Conservation (phyloP, 2,797 vertebrate species). For the Trichosurus vulpecula region DNA sequence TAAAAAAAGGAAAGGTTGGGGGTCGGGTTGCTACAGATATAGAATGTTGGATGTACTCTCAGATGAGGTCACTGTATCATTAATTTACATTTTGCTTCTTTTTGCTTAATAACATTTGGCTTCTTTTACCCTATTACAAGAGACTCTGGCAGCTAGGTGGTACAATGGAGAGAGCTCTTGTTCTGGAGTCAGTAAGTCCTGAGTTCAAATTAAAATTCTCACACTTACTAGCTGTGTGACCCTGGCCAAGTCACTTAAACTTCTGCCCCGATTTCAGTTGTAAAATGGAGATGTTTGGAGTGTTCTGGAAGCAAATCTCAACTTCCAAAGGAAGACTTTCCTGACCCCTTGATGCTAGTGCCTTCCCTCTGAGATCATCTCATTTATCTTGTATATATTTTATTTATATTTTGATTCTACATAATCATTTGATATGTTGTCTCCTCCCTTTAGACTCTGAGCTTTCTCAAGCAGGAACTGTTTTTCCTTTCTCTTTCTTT, state of each 20-base stretch:
- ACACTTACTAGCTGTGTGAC: background rate
- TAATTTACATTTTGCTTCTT: background rate
- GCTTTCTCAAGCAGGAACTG: background rate
- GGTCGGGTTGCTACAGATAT: background rate
- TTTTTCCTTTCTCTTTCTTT: background rate
- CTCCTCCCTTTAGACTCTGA: background rate
- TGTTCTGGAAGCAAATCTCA: background rate
- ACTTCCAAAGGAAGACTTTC: background rate
- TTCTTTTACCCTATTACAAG: background rate
- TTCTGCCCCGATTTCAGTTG: background rate
- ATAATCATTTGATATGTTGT: background rate
- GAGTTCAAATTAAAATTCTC: background rate
- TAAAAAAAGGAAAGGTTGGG: too few relatives aligned
- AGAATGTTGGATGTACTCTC: background rate
- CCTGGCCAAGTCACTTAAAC: background rate
- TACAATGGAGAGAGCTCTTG: background rate
- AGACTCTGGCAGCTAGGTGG: background rate
- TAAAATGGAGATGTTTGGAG: background rate
- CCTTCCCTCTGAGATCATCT: background rate
- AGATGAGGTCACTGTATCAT: background rate
- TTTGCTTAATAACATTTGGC: too few relatives aligned
- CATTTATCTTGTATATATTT: fast-evolving
- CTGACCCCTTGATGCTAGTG: background rate
- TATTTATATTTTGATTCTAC: background rate
- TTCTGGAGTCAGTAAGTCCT: background rate